Percentiles rank a stretch among this genome's conserved stretches.
Evolutionary conservation across 2,113 vertebrate genomes (phyloP).

Genomic region (Thryonomys swinderianus): DNA sequence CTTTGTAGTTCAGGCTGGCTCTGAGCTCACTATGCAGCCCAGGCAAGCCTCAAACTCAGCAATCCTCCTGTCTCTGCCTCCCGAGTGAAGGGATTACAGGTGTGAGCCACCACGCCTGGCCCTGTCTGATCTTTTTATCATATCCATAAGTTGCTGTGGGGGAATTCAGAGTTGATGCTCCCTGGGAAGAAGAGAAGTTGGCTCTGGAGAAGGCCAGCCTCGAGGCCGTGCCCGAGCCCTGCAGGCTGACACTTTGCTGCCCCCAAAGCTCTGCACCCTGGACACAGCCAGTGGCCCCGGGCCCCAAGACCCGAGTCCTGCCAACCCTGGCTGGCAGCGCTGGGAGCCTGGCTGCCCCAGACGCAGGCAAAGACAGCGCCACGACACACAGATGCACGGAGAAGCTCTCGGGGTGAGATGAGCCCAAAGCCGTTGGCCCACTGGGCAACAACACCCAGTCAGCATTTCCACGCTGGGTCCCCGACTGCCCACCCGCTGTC

Average conservation of each 20-base stretch:
- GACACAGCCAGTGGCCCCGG: rapidly evolving
- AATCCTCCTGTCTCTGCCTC: too few species aligned
- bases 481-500: constrained; percentile 36
- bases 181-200: too few species aligned
- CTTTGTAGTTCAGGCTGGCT: too few species aligned
- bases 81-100: too few species aligned
- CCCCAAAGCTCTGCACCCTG: not conserved
- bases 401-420: not conserved
- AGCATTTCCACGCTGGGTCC: constrained; percentile 9
- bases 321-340: not conserved
- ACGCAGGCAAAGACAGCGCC: not conserved
- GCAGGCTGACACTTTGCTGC: rapidly evolving
- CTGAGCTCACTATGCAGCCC: too few species aligned
- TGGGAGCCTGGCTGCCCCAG: not conserved
- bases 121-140: not conserved
- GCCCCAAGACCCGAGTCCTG: not conserved
- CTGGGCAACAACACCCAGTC: not conserved
- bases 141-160: not conserved
- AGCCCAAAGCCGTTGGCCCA: constrained; percentile 27
- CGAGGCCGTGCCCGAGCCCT: rapidly evolving
- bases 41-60: too few species aligned
- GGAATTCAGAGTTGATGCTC: not conserved
- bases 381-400: not conserved
- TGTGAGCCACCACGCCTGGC: not conserved
- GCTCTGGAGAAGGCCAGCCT: not conserved